A percentile compares a stretch with the other conserved stretches of the same genome.
These are phyloP conservation scores for Trichonephila clavipes DNA, from an alignment of 1,140 invertebrate species.

Conservation along the genomic window DNA sequence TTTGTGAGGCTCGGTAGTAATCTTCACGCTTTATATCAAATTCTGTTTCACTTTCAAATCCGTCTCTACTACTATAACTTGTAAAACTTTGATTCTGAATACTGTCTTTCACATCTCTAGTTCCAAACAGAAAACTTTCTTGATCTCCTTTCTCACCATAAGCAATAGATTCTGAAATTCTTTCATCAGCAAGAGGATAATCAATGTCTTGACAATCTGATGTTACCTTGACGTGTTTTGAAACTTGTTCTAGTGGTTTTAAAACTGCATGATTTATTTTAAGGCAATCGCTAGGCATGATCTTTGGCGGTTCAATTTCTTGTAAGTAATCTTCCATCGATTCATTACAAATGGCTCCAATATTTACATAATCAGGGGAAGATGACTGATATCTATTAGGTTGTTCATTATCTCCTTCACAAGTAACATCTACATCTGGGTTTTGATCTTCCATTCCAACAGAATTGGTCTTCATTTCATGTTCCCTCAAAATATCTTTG, in stretches of 20 bases:
- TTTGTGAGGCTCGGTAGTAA: conserved; percentile 77
- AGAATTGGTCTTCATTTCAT: not conserved
- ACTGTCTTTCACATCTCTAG: not conserved
- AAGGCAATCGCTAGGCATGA: not conserved
- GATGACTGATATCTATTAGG: conserved; percentile 55
- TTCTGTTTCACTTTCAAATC: conserved; percentile 53
- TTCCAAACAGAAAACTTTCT: not conserved
- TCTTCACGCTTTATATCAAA: conserved; percentile 77
- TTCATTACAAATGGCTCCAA: conserved; percentile 64
- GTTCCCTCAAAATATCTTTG: conserved; percentile 55
- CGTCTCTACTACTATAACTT: conserved; percentile 46
- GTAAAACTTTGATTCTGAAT: conserved; percentile 57
- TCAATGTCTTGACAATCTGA: not conserved
- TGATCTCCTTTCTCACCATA: not conserved
- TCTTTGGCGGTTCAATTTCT: conserved; percentile 1
- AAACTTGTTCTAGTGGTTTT: conserved; percentile 63
- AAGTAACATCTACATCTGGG: not conserved
- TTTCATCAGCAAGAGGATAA: not conserved
- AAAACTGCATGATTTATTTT: conserved; percentile 53
- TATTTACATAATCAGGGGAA: conserved; percentile 78
- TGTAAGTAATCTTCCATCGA: not conserved
- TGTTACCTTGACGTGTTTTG: conserved; percentile 27
- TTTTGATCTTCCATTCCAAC: not conserved
- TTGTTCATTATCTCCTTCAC: not conserved
- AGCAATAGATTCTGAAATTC: not conserved